A percentile compares a stretch with the other conserved stretches of the same genome.
phyloP scores from a whole-genome alignment of 2,888 invertebrate genomes.

The Hyppa rectilinea region DNA sequence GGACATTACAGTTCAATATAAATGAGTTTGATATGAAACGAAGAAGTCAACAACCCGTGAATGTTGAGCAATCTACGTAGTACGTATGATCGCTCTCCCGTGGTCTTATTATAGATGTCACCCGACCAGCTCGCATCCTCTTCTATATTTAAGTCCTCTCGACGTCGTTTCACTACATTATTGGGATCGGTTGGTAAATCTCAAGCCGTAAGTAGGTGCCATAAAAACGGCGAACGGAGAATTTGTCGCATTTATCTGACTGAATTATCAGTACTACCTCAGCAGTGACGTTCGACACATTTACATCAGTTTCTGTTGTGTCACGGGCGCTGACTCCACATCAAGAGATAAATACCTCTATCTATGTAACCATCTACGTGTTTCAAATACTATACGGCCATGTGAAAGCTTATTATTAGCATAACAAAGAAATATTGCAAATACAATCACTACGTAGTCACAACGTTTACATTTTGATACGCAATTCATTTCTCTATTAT shows the following conservation, averaged over 20 bases:
- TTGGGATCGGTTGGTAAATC: conserved; percentile 75
- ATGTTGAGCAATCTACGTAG: conserved; percentile 86
- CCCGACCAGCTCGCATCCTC: conserved; percentile 89
- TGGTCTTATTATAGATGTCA: conserved; percentile 90
- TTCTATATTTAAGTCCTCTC: conserved; percentile 88
- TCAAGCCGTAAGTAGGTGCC: conserved; percentile 68
- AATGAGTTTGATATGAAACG: conserved; percentile 54
- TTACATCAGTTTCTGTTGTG: conserved; percentile 53
- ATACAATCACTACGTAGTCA: conserved; percentile 38
- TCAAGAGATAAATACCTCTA: conserved; percentile 50
- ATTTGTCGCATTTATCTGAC: conserved; percentile 53
- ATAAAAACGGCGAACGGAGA: conserved; percentile 56
- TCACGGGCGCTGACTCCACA: conserved; percentile 52
- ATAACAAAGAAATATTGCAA: conserved; percentile 59
- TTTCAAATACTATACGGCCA: conserved; percentile 53
- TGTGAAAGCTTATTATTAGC: conserved; percentile 62
- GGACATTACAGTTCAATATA: conserved; percentile 13
- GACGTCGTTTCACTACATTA: conserved; percentile 79
- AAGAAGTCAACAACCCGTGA: conserved; percentile 87
- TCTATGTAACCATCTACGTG: conserved; percentile 51
- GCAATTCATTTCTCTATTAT: conserved; percentile 43
- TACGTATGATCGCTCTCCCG: conserved; percentile 87
- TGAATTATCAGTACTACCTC: conserved; percentile 54
- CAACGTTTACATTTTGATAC: conserved; percentile 39
- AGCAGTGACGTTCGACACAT: conserved; percentile 47